Evolutionary conservation across 2,797 vertebrate genomes (phyloP).

Genomic region (Acridotheres tristis): DNA sequence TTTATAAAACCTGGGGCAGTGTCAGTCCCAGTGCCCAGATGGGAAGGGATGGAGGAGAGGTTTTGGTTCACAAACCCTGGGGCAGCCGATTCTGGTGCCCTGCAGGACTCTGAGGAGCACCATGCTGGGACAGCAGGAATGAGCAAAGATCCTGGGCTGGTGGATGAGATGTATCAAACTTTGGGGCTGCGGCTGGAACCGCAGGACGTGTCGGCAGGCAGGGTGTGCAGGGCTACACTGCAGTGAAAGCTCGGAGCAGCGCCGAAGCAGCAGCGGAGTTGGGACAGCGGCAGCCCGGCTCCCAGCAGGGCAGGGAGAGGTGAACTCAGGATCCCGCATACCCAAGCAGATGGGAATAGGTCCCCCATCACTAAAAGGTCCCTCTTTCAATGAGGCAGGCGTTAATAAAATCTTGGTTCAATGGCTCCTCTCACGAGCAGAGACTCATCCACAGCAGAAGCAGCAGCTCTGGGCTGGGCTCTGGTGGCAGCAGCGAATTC

Average conservation of each 20-base stretch:
- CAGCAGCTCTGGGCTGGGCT: background rate
- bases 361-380: no score
- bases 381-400: background rate
- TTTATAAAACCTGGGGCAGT: no score
- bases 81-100: fast-evolving
- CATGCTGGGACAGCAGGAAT: no score
- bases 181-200: no score
- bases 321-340: background rate
- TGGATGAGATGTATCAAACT: no score
- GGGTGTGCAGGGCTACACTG: fast-evolving
- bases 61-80: no score
- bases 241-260: background rate
- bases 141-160: no score
- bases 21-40: no score
- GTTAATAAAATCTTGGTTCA: background rate
- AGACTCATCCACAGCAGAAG: background rate
- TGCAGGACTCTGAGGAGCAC: fast-evolving
- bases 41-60: background rate
- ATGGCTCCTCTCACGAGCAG: background rate
- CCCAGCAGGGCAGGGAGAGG: background rate
- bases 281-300: fast-evolving
- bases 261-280: fast-evolving
- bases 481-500: fast-evolving
- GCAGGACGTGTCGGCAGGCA: background rate
- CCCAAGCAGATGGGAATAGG: background rate